phyloP scores from a whole-genome alignment of 2,888 invertebrate species.

The Rutpela maculata region DNA sequence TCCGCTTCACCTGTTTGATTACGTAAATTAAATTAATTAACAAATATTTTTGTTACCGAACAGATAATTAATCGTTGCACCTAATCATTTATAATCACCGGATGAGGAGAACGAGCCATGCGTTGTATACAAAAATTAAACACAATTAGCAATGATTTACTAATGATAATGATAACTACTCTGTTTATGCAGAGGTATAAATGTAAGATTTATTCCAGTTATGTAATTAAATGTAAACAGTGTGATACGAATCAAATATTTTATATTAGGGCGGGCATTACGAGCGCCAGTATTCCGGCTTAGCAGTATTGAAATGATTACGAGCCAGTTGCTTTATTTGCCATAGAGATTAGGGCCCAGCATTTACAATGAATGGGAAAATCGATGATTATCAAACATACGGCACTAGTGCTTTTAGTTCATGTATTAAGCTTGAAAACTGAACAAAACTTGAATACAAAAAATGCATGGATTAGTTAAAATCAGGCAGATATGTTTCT shows the following conservation, averaged over 20 bases:
- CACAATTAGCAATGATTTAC: conserved; percentile 10
- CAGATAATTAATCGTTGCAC: neutral
- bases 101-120: neutral
- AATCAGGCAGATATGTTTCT: neutral
- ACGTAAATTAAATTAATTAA: conserved; percentile 10
- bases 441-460: neutral
- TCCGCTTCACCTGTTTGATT: too few relatives aligned
- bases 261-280: conserved; percentile 53
- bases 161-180: conserved; percentile 18
- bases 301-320: conserved; percentile 60
- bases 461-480: neutral
- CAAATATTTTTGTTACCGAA: neutral
- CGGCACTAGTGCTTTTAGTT: conserved; percentile 50
- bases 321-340: conserved; percentile 59
- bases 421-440: neutral
- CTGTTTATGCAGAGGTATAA: conserved; percentile 20
- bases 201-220: conserved; percentile 32
- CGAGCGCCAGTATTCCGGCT: conserved; percentile 50
- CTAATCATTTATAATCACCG: conserved; percentile 5
- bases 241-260: conserved; percentile 56
- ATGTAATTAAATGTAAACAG: conserved; percentile 62
- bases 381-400: conserved; percentile 63
- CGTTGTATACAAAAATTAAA: conserved; percentile 10
- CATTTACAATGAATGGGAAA: conserved; percentile 63
- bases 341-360: conserved; percentile 60